phyloP scores from a whole-genome alignment of 1,140 invertebrate species.

The Bathynomus jamesi region DNA sequence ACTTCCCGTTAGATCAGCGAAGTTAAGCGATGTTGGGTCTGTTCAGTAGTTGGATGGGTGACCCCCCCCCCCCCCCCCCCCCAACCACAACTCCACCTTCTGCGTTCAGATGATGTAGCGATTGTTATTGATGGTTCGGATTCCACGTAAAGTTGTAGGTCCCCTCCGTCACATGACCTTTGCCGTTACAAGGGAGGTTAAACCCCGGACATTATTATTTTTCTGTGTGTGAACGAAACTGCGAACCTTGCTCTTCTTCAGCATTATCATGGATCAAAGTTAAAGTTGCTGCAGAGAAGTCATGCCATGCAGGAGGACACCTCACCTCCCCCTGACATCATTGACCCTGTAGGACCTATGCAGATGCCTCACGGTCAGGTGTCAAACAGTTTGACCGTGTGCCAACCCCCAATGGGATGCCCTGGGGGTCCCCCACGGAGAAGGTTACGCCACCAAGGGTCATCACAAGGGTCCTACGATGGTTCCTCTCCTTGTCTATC shows the following conservation, averaged over 20 bases:
- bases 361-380: constrained; percentile 41
- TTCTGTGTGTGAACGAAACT: too few species aligned
- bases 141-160: too few species aligned
- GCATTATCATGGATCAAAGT: neutral
- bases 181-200: too few species aligned
- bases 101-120: too few species aligned
- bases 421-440: constrained; percentile 43
- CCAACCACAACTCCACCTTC: too few species aligned
- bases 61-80: too few species aligned
- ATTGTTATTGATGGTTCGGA: too few species aligned
- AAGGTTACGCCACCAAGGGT: constrained; percentile 54
- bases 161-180: too few species aligned
- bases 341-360: constrained; percentile 40
- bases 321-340: constrained; percentile 65
- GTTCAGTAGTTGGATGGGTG: too few species aligned
- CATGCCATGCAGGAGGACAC: constrained; percentile 80
- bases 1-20: too few species aligned
- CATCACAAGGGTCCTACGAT: constrained; percentile 55
- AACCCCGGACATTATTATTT: too few species aligned
- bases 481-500: constrained; percentile 55
- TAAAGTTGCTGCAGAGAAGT: constrained; percentile 71
- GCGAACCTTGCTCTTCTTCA: neutral
- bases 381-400: constrained; percentile 44
- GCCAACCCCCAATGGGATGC: constrained; percentile 1
- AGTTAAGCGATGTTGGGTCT: too few species aligned